phyloP scores from a whole-genome alignment of 2,113 vertebrate genomes.

The Anoplopoma fimbria region DNA sequence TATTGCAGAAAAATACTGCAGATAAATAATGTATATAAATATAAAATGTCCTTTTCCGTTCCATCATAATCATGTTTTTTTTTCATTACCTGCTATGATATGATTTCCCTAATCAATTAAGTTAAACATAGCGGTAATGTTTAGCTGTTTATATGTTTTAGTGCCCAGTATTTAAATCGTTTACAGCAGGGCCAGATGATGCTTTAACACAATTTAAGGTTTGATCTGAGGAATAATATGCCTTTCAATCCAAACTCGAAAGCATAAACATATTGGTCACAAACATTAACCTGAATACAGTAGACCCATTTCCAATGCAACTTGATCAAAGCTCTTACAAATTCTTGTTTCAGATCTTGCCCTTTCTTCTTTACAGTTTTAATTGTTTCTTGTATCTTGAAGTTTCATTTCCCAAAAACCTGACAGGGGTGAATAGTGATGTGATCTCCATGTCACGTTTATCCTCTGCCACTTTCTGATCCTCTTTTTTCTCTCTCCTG shows the following conservation, averaged over 20 bases:
- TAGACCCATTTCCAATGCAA: background rate
- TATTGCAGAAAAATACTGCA: background rate
- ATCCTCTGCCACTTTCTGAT: slow-evolving; percentile 39
- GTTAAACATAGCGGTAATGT: background rate
- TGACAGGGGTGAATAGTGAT: slow-evolving; percentile 13
- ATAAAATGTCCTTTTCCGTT: background rate
- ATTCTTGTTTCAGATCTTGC: background rate
- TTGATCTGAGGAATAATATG: background rate
- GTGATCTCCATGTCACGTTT: slow-evolving; percentile 30
- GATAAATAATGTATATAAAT: background rate
- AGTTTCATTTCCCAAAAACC: background rate
- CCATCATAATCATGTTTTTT: background rate
- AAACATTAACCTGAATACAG: slow-evolving; percentile 4
- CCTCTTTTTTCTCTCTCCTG: slow-evolving; percentile 21
- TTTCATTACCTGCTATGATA: background rate
- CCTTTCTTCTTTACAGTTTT: background rate
- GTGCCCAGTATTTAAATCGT: background rate
- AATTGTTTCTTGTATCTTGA: background rate
- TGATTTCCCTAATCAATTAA: background rate
- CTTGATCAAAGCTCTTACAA: background rate
- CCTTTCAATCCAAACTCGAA: background rate
- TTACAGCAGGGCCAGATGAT: background rate
- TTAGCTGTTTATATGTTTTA: background rate
- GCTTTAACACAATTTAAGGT: background rate
- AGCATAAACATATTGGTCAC: background rate